phyloP scores from a whole-genome alignment of 2,888 invertebrate genomes.

The Vanessa cardui region DNA sequence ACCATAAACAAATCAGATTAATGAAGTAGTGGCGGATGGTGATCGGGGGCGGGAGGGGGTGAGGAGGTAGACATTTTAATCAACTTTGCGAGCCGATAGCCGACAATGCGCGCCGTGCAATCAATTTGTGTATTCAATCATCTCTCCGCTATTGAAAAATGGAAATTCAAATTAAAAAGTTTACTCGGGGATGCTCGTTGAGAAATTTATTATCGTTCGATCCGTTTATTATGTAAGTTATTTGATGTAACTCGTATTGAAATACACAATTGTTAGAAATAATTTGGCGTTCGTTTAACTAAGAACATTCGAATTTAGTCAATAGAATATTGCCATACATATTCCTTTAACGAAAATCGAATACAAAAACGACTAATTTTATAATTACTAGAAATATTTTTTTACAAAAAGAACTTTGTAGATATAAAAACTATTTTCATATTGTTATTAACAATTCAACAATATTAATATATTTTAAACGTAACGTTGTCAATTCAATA shows the following conservation, averaged over 20 bases:
- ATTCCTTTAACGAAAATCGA: not conserved
- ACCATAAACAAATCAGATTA: slow-evolving; percentile 40
- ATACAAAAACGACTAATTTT: not conserved
- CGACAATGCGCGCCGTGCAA: slow-evolving; percentile 61
- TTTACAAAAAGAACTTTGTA: no score
- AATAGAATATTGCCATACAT: no score
- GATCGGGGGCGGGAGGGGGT: slow-evolving; percentile 13
- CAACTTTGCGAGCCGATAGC: slow-evolving; percentile 56
- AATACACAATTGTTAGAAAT: not conserved
- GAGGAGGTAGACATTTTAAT: slow-evolving; percentile 53
- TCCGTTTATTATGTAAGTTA: slow-evolving; percentile 37
- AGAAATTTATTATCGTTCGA: slow-evolving; percentile 20
- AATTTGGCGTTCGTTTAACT: not conserved
- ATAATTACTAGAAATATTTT: no score
- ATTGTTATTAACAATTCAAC: no score
- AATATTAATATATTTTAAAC: no score
- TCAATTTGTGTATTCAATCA: slow-evolving; percentile 69
- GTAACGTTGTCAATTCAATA: slow-evolving; percentile 27
- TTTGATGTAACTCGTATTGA: not conserved
- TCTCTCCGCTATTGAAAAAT: slow-evolving; percentile 47
- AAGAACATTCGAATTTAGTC: no score
- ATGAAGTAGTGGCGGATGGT: slow-evolving; percentile 34
- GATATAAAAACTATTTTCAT: no score
- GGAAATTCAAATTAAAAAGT: slow-evolving; percentile 45
- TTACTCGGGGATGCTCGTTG: slow-evolving; percentile 32